Conservation (phyloP, 2,797 vertebrate genomes). For the Melanitta fusca region DNA sequence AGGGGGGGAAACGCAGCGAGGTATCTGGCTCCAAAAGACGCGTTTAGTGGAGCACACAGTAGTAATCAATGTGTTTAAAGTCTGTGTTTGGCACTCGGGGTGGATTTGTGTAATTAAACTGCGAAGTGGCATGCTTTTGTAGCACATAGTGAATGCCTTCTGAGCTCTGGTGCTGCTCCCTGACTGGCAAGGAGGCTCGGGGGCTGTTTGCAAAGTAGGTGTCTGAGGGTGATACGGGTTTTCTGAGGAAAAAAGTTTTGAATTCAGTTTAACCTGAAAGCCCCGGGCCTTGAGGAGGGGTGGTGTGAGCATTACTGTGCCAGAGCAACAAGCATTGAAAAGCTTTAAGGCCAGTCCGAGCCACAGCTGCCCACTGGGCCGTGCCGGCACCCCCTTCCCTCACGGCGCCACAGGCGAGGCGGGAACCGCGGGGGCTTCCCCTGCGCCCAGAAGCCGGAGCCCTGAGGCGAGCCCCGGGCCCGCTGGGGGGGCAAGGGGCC, state of each 20-base stretch:
- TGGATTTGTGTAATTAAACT: background rate
- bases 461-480: too few relatives aligned
- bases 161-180: background rate
- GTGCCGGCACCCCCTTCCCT: fast-evolving
- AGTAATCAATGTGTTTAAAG: background rate
- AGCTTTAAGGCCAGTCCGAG: background rate
- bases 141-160: background rate
- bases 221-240: fast-evolving
- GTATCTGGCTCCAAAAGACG: background rate
- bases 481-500: too few relatives aligned
- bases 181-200: background rate
- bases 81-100: background rate
- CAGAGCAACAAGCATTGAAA: background rate
- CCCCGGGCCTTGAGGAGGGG: background rate
- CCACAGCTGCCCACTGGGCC: fast-evolving
- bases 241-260: background rate
- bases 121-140: background rate
- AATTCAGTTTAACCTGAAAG: background rate
- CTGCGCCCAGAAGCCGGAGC: background rate
- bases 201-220: background rate
- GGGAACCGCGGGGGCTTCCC: background rate
- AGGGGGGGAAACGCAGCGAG: fast-evolving
- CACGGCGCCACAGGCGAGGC: background rate
- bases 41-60: background rate
- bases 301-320: background rate